phyloP scores from a whole-genome alignment of 2,797 vertebrate species.

The Hemitrygon akajei region DNA sequence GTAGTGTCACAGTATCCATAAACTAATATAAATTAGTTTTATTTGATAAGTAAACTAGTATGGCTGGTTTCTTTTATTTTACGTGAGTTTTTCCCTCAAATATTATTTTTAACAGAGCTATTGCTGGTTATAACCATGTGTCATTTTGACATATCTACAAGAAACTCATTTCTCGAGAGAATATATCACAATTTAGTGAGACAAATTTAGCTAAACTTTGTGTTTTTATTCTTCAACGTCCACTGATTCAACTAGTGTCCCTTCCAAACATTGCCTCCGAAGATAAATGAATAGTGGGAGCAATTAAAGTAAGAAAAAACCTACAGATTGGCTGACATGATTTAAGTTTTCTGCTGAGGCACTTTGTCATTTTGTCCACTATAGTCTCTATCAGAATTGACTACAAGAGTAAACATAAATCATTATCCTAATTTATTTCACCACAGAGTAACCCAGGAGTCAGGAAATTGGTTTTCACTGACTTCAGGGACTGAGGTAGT shows the following conservation, averaged over 20 bases:
- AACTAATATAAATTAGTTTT: not conserved
- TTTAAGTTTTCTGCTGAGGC: slow-evolving; percentile 69
- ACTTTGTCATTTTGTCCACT: slow-evolving; percentile 77
- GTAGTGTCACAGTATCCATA: not conserved
- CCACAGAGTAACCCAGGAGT: slow-evolving; percentile 56
- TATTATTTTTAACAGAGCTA: not conserved
- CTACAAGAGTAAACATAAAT: slow-evolving; percentile 77
- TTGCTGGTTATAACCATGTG: slow-evolving; percentile 7
- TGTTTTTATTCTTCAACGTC: slow-evolving; percentile 68
- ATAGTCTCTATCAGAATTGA: slow-evolving; percentile 81
- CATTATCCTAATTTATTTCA: slow-evolving; percentile 80
- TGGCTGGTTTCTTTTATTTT: not conserved
- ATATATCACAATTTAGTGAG: slow-evolving; percentile 59
- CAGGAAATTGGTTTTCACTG: slow-evolving; percentile 62
- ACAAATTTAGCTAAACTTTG: slow-evolving; percentile 78
- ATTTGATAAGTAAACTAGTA: not conserved
- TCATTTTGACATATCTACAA: not conserved
- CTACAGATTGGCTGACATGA: slow-evolving; percentile 78
- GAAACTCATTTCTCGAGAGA: not conserved
- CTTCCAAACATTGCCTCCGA: slow-evolving; percentile 70
- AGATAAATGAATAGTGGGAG: slow-evolving; percentile 72
- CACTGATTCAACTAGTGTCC: slow-evolving; percentile 76
- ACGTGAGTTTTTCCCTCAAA: not conserved
- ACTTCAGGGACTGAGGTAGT: slow-evolving; percentile 56
- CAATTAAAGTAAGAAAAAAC: slow-evolving; percentile 77